Conservation (phyloP, 1,140 invertebrate species). For the Zeugodacus cucurbitae region DNA sequence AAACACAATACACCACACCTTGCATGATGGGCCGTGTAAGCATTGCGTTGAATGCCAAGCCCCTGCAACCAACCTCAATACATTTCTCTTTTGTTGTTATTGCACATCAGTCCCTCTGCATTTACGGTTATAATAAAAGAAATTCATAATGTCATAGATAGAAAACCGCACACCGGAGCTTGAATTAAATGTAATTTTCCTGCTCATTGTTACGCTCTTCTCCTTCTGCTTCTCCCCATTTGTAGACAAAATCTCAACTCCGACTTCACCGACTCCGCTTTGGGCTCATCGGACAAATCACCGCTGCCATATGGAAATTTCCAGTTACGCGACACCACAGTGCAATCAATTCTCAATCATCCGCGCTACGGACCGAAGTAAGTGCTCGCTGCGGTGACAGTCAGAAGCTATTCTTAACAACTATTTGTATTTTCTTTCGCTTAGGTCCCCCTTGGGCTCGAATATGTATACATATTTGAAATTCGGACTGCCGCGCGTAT, state of each 20-base stretch:
- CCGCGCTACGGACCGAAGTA: slow-evolving; percentile 88
- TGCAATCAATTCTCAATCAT: slow-evolving; percentile 93
- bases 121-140: not conserved
- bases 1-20: not conserved
- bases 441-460: slow-evolving; percentile 81
- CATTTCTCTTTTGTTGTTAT: not conserved
- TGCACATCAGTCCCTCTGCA: not conserved
- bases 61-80: not conserved
- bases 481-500: slow-evolving; percentile 89
- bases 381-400: slow-evolving; percentile 58
- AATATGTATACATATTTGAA: slow-evolving; percentile 95
- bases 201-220: not conserved
- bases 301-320: slow-evolving; percentile 93
- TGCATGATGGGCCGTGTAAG: not conserved
- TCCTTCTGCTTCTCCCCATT: not conserved
- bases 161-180: not conserved
- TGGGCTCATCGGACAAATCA: slow-evolving; percentile 90
- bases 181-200: slow-evolving; percentile 3
- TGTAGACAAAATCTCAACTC: slow-evolving; percentile 92
- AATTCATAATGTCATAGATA: not conserved
- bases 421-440: not conserved
- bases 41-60: not conserved
- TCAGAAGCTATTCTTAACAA: not conserved
- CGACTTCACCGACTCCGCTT: slow-evolving; percentile 92
- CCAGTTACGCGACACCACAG: slow-evolving; percentile 90